Evolutionary conservation across 1,140 invertebrate genomes (phyloP).

Genomic region (Calephelis virginiensis): DNA sequence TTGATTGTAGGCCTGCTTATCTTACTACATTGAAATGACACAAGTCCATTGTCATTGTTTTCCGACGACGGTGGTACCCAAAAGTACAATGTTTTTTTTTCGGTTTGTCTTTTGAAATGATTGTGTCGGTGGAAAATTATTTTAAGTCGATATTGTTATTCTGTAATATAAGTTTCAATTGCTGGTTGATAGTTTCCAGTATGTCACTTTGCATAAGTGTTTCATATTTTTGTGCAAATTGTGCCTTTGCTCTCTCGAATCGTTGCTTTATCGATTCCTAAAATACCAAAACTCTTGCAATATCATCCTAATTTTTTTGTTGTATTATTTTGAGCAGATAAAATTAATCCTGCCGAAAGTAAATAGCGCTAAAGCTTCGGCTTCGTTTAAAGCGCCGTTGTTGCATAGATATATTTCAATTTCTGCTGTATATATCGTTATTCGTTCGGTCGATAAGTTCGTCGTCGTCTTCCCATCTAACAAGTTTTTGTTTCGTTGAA

Average conservation of each 20-base stretch:
- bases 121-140: constrained; percentile 30
- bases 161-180: constrained; percentile 17
- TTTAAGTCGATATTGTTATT: constrained; percentile 26
- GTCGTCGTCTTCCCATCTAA: constrained; percentile 18
- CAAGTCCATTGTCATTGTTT: constrained; percentile 22
- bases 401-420: constrained; percentile 4
- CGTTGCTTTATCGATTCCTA: constrained; percentile 35
- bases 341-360: constrained; percentile 25
- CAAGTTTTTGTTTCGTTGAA: constrained; percentile 12
- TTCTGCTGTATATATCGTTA: not conserved
- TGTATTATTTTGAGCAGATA: constrained; percentile 25
- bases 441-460: constrained; percentile 8
- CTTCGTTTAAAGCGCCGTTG: constrained; percentile 27
- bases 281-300: constrained; percentile 43
- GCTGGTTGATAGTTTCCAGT: constrained; percentile 4
- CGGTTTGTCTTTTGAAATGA: constrained; percentile 30
- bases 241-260: constrained; percentile 27
- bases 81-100: constrained; percentile 40
- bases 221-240: constrained; percentile 19
- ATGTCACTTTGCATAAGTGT: not conserved
- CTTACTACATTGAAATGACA: constrained; percentile 16
- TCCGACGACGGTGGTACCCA: constrained; percentile 23
- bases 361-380: constrained; percentile 24
- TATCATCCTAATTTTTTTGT: constrained; percentile 22
- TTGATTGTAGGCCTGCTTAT: constrained; percentile 20